Evolutionary conservation across 2,113 vertebrate species (phyloP).

Genomic region (Phrynocephalus versicolor): DNA sequence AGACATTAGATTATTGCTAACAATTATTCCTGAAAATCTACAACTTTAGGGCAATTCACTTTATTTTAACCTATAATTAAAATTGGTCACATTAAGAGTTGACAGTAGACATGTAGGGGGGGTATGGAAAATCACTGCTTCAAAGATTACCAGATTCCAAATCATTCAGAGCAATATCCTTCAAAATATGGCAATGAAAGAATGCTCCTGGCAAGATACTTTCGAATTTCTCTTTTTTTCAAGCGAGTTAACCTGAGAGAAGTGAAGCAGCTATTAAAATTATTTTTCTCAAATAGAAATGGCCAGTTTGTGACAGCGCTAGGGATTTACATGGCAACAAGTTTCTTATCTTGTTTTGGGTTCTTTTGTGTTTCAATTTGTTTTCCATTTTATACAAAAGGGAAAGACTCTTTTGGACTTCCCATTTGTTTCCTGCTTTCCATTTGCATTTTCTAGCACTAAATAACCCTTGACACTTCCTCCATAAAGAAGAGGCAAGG

Average conservation of each 20-base stretch:
- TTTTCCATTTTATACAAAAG: too few relatives aligned
- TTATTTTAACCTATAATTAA: background rate
- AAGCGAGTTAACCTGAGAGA: background rate
- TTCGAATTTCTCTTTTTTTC: background rate
- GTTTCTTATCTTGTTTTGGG: too few relatives aligned
- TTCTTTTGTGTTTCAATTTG: too few relatives aligned
- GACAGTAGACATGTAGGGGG: background rate
- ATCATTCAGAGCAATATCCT: background rate
- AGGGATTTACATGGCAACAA: too few relatives aligned
- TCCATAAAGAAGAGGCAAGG: too few relatives aligned
- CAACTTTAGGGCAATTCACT: background rate
- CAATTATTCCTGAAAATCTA: background rate
- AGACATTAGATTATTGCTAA: background rate
- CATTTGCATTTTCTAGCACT: too few relatives aligned
- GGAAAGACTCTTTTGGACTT: too few relatives aligned
- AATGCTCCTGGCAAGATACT: background rate
- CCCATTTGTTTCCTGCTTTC: too few relatives aligned
- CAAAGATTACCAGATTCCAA: background rate
- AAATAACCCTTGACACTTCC: too few relatives aligned
- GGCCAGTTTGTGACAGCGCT: background rate
- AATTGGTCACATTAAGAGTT: background rate
- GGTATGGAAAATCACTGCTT: too few relatives aligned
- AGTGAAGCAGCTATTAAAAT: background rate
- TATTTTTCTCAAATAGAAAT: background rate
- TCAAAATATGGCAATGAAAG: background rate